Evolutionary conservation across 2,888 invertebrate genomes (phyloP), one percentile per base, ranked within the genome.

Genomic region (Plutella xylostella): DNA sequence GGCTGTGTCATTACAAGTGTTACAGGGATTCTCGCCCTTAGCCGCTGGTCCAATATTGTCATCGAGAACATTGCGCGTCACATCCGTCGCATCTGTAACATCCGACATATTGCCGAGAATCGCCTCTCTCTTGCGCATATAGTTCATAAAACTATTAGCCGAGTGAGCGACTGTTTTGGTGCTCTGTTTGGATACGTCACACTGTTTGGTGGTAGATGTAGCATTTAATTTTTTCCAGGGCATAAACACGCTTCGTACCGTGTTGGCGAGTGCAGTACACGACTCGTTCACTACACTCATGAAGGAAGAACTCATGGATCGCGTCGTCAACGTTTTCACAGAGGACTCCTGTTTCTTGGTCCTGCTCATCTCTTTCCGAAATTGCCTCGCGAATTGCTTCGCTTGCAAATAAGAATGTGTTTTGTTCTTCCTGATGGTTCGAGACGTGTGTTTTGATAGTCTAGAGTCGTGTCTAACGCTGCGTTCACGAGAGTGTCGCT

Each of bases 121-220:
- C 3, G 63, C 63, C 30, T 78, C 74, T 54, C 75, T 65, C 51
- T 60, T 61, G 9, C 57, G 54, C 75, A 79, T 78, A 44, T 72
- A 78, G 12, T 71, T 63, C 11, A 70, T 75, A 42, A 79, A 79
- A 56, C 76, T 78, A 49, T 62, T 69, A 45, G 60, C 64, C n/a
- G 25, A 39, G 11, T 4, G 7, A 15, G 39, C 39, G 17, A 15
- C 22, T 9, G 7, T 39, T 11, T 25, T 39, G 2, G 39, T 18
- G 35, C 52, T 42, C 17, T 9, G 11, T 12, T 9, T 12, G 3
- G 28, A 28, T 28, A 12, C n/a, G 28, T 2, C n/a, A n/a, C 28
- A 12, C 3, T 28, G 11, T 28, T 6, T 28, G 6, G 9, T 28
- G 3, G 25, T 9, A 25, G 28, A 3, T 9, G 28, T 28, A 12